These are phyloP conservation scores for Thryonomys swinderianus DNA, from an alignment of 2,113 vertebrate genomes.

Conservation along the genomic window DNA sequence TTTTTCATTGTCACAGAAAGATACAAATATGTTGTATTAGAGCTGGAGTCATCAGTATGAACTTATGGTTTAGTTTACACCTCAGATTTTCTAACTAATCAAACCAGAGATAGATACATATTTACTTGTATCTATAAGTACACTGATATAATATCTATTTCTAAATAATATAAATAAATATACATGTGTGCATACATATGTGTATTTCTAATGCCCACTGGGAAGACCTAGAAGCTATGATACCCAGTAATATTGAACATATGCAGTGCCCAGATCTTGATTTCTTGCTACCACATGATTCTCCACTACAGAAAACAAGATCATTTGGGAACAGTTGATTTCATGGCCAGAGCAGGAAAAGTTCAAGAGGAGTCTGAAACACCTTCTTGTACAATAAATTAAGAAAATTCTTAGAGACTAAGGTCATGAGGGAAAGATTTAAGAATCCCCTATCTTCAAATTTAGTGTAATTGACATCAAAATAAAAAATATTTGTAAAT, in stretches of 20 bases:
- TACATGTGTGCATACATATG: not conserved
- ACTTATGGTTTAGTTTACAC: not conserved
- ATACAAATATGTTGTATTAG: not conserved
- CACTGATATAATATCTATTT: not conserved
- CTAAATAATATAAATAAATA: not conserved
- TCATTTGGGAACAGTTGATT: not conserved
- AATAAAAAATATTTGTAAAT: slow-evolving; percentile 8
- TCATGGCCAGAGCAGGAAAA: not conserved
- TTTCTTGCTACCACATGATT: not conserved
- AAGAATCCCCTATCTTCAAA: not conserved
- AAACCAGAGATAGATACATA: not conserved
- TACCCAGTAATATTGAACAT: not conserved
- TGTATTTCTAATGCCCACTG: not conserved
- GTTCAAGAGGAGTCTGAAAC: not conserved
- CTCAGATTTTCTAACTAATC: not conserved
- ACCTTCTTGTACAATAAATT: not conserved
- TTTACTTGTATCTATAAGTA: not conserved
- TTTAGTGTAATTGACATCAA: not conserved
- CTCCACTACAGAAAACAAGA: not conserved
- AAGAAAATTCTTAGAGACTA: not conserved
- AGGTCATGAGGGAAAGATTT: not conserved
- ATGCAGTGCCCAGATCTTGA: not conserved
- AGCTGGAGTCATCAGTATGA: not conserved
- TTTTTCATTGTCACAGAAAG: not conserved
- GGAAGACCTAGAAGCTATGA: not conserved